A percentile compares a stretch with the other conserved stretches of the same genome.
Conservation (phyloP, 2,797 vertebrate species). For the Cuniculus paca region DNA sequence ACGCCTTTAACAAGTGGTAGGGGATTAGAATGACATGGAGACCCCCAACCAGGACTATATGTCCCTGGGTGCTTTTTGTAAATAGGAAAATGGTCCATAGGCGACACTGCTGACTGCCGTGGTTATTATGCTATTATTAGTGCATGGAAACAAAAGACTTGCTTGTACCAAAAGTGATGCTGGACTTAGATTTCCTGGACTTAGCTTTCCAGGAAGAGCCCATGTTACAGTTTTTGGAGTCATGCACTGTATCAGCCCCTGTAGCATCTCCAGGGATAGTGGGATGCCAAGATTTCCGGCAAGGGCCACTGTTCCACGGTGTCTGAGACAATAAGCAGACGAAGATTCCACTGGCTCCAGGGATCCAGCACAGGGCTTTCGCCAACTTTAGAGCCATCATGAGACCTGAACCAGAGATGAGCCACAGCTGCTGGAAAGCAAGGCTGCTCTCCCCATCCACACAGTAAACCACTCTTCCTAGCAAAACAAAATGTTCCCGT, state of each 20-base stretch:
- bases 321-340: constrained; percentile 45
- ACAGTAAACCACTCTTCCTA: constrained; percentile 65
- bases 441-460: background rate
- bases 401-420: constrained; percentile 54
- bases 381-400: constrained; percentile 56
- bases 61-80: background rate
- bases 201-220: background rate
- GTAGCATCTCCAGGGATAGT: background rate
- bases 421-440: constrained; percentile 71
- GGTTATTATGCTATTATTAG: background rate
- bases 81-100: background rate
- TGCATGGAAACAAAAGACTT: background rate
- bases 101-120: background rate
- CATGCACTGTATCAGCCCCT: accelerated
- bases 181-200: background rate
- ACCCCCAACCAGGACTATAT: background rate
- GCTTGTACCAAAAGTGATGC: background rate
- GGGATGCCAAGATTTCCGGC: background rate
- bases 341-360: background rate
- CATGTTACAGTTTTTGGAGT: background rate
- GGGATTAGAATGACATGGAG: background rate
- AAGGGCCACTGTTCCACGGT: background rate
- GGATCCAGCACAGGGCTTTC: background rate
- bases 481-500: constrained; percentile 80
- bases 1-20: background rate